Conservation (phyloP, 2,113 vertebrate species). For the Apodemus speciosus region DNA sequence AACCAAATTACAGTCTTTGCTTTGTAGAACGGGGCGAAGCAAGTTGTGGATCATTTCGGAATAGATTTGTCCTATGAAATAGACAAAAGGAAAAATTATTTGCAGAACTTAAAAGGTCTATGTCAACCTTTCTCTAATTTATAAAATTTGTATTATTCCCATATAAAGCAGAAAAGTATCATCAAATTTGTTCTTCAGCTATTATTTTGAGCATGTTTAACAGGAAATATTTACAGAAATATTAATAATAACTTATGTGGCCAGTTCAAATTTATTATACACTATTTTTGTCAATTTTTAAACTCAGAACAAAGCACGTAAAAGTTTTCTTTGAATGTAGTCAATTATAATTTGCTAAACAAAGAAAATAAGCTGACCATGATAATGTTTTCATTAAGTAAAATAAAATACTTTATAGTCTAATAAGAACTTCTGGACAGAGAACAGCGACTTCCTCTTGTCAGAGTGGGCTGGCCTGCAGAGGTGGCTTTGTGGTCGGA, state of each 20-base stretch:
- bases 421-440: background rate
- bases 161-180: constrained; percentile 42
- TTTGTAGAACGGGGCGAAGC: constrained; percentile 96
- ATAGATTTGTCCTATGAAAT: constrained; percentile 93
- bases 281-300: constrained; percentile 52
- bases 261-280: constrained; percentile 39
- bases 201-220: constrained; percentile 7
- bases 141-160: constrained; percentile 58
- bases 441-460: constrained; percentile 3
- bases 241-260: constrained; percentile 17
- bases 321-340: constrained; percentile 35
- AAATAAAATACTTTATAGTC: constrained; percentile 33
- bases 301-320: constrained; percentile 42
- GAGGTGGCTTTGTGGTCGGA: background rate
- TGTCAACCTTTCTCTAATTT: constrained; percentile 3
- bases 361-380: constrained; percentile 29
- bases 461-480: constrained; percentile 24
- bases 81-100: constrained; percentile 71
- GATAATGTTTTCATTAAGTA: background rate
- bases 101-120: constrained; percentile 36
- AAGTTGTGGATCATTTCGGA: constrained; percentile 99
- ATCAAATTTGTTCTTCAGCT: constrained; percentile 50
- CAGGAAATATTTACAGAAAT: background rate
- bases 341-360: constrained; percentile 29
- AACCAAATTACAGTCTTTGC: constrained; percentile 96